phyloP scores from a whole-genome alignment of 2,113 vertebrate genomes.

The Canis aureus region DNA sequence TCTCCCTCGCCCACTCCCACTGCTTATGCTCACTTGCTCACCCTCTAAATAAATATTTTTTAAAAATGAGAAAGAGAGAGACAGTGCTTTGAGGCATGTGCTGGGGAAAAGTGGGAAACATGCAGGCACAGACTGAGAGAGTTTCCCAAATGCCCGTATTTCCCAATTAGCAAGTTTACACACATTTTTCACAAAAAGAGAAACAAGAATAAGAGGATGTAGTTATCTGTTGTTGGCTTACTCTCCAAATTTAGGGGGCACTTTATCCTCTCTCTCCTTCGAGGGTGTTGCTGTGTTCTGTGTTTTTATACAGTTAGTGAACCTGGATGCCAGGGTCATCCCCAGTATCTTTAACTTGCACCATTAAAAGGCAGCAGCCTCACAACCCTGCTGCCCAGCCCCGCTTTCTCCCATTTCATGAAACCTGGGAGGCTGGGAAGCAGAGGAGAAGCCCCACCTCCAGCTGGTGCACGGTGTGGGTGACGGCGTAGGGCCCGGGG shows the following conservation, averaged over 20 bases:
- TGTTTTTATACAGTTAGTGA: not conserved
- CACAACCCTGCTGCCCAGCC: not conserved
- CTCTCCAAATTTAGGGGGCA: not conserved
- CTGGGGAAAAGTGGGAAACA: not conserved
- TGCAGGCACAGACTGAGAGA: too few species aligned
- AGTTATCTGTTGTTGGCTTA: not conserved
- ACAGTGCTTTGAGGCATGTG: not conserved
- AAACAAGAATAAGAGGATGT: not conserved
- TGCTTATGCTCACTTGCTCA: too few species aligned
- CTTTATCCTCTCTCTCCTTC: not conserved
- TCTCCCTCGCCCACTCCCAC: too few species aligned
- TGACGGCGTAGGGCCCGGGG: not conserved
- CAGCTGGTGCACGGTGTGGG: fast-evolving
- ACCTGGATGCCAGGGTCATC: not conserved
- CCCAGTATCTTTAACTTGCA: not conserved
- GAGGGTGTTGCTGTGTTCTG: not conserved
- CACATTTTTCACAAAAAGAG: not conserved
- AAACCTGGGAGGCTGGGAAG: not conserved
- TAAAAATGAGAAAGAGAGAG: too few species aligned
- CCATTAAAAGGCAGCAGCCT: not conserved
- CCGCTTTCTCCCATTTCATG: not conserved
- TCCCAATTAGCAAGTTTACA: not conserved
- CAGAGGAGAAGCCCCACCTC: not conserved
- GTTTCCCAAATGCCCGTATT: not conserved
- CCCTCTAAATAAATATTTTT: too few species aligned